Conservation (phyloP, 2,797 vertebrate genomes). For the Zenarchopterus dispar region DNA sequence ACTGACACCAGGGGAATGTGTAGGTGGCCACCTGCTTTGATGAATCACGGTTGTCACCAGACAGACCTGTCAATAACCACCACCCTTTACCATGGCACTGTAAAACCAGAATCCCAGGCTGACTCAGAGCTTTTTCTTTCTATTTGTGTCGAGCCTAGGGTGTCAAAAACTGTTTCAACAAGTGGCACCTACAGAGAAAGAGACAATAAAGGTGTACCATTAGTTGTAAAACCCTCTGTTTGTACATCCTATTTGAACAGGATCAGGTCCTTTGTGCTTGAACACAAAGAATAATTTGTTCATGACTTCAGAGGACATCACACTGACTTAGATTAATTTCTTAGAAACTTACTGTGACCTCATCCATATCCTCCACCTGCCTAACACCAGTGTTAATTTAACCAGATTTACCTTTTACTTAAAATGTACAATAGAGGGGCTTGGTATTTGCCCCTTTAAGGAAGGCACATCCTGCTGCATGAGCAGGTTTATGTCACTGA, state of each 20-base stretch:
- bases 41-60: too few species aligned
- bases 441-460: neutral
- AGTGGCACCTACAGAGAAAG: neutral
- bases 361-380: neutral
- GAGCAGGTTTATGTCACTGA: neutral
- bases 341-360: neutral
- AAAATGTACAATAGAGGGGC: neutral
- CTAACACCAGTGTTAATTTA: too few species aligned
- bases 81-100: too few species aligned
- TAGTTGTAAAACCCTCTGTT: slow-evolving; percentile 30
- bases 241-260: slow-evolving; percentile 60
- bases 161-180: slow-evolving; percentile 9
- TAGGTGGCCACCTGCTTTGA: too few species aligned
- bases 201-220: too few species aligned
- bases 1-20: too few species aligned
- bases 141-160: too few species aligned
- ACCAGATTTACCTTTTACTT: neutral
- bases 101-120: neutral
- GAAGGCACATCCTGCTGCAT: neutral
- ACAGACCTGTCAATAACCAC: too few species aligned
- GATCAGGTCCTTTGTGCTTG: slow-evolving; percentile 20
- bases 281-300: neutral
- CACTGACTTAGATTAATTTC: neutral
- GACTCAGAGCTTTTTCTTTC: too few species aligned
- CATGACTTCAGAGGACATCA: neutral